Evolutionary conservation across 2,888 invertebrate species (phyloP).

Genomic region (Caenorhabditis sp.): DNA sequence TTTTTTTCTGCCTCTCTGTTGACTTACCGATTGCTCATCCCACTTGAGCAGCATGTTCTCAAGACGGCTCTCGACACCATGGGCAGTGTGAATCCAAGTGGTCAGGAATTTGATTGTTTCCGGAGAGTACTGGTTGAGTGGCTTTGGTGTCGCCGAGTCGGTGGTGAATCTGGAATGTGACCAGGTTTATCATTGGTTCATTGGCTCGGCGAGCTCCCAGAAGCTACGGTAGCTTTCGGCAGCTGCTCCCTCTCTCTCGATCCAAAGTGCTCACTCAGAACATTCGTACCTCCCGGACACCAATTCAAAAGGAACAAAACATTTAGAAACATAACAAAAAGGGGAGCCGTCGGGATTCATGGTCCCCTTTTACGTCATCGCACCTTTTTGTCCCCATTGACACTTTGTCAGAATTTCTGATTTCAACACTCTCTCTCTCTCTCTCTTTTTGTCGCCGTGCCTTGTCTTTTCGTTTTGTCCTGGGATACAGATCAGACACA

Average conservation of each 20-base stretch:
- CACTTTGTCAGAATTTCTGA: constrained; percentile 46
- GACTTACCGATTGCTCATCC: constrained; percentile 52
- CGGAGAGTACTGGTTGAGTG: constrained; percentile 44
- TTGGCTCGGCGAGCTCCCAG: not conserved
- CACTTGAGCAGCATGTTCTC: constrained; percentile 58
- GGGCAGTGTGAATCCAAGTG: constrained; percentile 48
- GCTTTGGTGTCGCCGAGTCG: constrained; percentile 15
- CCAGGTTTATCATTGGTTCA: too few relatives aligned
- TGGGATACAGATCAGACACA: constrained; percentile 27
- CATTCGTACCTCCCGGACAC: too few relatives aligned
- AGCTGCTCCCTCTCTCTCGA: not conserved
- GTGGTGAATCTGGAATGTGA: constrained; percentile 42
- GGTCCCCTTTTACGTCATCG: constrained; percentile 26
- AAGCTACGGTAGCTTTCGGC: not conserved
- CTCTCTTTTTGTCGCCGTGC: too few relatives aligned
- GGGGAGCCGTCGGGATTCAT: not conserved
- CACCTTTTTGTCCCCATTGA: constrained; percentile 37
- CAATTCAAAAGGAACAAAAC: not conserved
- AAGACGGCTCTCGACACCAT: constrained; percentile 57
- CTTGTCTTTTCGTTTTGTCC: not conserved
- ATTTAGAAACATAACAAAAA: constrained; percentile 12
- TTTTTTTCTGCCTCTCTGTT: too few relatives aligned
- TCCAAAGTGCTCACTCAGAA: too few relatives aligned
- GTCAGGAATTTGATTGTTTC: constrained; percentile 52
- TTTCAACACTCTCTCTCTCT: not conserved